Percentiles rank a stretch among this genome's conserved stretches.
phyloP scores from a whole-genome alignment of 1,140 invertebrate species.

The Listronotus bonariensis region DNA sequence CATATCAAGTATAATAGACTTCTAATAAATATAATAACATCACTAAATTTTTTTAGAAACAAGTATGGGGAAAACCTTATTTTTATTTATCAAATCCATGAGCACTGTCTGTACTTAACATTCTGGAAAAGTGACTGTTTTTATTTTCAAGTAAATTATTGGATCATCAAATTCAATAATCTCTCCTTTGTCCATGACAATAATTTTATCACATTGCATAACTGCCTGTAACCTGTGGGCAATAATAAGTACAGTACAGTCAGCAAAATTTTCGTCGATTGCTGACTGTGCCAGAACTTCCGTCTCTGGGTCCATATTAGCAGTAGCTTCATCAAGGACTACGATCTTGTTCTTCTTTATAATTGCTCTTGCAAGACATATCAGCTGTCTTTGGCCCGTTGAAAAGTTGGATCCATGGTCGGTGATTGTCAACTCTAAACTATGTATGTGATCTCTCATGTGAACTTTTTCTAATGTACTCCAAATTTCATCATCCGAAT shows the following conservation, averaged over 20 bases:
- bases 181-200: conserved; percentile 72
- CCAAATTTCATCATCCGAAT: conserved; percentile 57
- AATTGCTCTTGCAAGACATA: conserved; percentile 78
- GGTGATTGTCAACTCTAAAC: conserved; percentile 37
- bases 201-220: conserved; percentile 76
- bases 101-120: conserved; percentile 58
- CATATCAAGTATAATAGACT: too few species aligned
- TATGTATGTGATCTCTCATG: conserved; percentile 40
- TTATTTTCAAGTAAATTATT: conserved; percentile 64
- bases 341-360: conserved; percentile 75
- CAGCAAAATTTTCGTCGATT: conserved; percentile 68
- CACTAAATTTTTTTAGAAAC: too few species aligned
- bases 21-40: too few species aligned
- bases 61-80: too few species aligned
- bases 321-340: conserved; percentile 76
- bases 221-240: conserved; percentile 82
- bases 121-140: conserved; percentile 66
- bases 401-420: conserved; percentile 60
- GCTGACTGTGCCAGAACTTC: conserved; percentile 72
- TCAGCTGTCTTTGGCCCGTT: conserved; percentile 76
- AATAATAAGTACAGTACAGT: conserved; percentile 80
- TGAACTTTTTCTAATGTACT: conserved; percentile 49
- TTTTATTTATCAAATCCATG: too few species aligned
- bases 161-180: conserved; percentile 75
- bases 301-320: conserved; percentile 72